Base-by-base conservation (phyloP, 2,888 invertebrate species). In the Pammene aurita region DNA sequence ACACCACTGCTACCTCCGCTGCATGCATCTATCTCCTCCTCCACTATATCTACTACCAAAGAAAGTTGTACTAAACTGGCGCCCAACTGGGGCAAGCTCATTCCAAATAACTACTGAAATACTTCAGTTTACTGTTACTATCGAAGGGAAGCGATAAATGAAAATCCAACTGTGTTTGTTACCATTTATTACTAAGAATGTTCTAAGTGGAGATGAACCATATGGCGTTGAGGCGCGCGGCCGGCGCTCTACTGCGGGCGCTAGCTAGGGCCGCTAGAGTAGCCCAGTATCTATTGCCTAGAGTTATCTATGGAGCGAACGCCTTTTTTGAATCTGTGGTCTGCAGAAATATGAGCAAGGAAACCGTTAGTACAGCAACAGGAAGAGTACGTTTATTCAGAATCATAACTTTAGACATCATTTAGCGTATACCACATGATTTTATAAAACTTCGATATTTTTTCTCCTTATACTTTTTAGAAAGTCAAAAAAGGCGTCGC, bases 141-240 rank as follows among this genome's bases (percentile, higher is more conserved):
- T 69, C 34, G 69, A 69, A 69, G 69, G 69, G 77, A 92, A 92
- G 91, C 91, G 87, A 86, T 86, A 91, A 92, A 91, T 92, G 88
- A 92, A 92, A 92, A 85, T 90, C 84, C 91, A 82, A 87, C 89
- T 88, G 88, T 90, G 89, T 90, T 87, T 87, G 84, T 90, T 86
- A 91, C 88, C 89, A 87, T 89, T 87, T 90, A 88, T 89, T 88
- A 86, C 88, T 90, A 89, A 88, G 83, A 87, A 83, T 62, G 82
- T 80, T 84, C 90, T 90, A 91, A 88, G 90, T 91, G 91, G 88
- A 90, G 89, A 89, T 90, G 90, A 90, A 88, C 85, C 89, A 88
- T 87, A 89, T 69, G 85, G 87, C 89, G 78, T 83, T 82, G 82
- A 86, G 89, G 88, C 91, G 90, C 89, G 86, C 90, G 89, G 87